These are phyloP conservation scores for Chaetorhynchus papuensis DNA, from an alignment of 2,113 vertebrate species.

Conservation along the genomic window DNA sequence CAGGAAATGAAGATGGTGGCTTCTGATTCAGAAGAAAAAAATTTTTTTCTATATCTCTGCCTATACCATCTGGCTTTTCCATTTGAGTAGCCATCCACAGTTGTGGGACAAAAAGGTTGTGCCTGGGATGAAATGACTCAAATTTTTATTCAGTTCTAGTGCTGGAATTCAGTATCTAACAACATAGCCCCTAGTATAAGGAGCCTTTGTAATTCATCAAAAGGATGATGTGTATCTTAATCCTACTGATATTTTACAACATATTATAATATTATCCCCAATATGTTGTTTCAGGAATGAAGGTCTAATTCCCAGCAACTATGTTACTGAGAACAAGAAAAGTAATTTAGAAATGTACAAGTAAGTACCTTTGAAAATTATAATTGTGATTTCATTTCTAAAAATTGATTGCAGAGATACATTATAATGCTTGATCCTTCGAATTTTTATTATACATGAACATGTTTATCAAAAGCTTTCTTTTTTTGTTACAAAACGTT, in stretches of 20 bases:
- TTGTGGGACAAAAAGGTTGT: neutral
- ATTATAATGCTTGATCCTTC: neutral
- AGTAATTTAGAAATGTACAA: constrained; percentile 78
- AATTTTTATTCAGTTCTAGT: neutral
- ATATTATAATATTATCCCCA: neutral
- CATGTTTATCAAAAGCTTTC: neutral
- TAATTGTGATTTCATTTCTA: neutral
- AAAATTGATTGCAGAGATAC: neutral
- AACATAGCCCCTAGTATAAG: neutral
- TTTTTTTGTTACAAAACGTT: neutral
- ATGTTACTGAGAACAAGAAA: constrained; percentile 77
- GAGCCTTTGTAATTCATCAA: neutral
- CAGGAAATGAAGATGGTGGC: neutral
- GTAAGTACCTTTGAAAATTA: constrained; percentile 70
- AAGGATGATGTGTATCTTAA: neutral
- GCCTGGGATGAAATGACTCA: neutral
- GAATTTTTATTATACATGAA: neutral
- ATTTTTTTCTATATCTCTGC: neutral
- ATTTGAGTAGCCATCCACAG: neutral
- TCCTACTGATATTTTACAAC: neutral
- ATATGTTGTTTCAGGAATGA: constrained; percentile 75
- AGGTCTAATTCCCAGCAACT: constrained; percentile 89
- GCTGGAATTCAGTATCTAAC: neutral
- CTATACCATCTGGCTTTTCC: neutral
- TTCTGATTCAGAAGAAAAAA: neutral